Conservation (phyloP, 2,797 vertebrate species). For the Bufotes viridis region DNA sequence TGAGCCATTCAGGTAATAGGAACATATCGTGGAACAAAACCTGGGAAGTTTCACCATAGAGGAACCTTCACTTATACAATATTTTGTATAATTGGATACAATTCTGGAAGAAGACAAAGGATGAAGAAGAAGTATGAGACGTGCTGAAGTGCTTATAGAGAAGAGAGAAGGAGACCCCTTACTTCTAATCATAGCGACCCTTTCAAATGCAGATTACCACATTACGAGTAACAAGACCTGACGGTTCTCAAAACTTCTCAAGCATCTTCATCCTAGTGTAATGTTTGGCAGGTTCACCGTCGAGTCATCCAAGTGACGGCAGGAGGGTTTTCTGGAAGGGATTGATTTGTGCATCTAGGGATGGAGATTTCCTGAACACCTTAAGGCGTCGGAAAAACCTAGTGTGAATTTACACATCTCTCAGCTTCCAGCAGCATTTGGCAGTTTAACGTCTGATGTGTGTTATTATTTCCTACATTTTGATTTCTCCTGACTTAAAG, state of each 20-base stretch:
- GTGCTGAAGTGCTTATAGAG: neutral
- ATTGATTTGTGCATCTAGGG: neutral
- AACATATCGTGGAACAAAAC: no score
- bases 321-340: neutral
- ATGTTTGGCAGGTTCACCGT: neutral
- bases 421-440: neutral
- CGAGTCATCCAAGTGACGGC: neutral
- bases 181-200: neutral
- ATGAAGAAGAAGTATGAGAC: neutral
- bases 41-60: no score
- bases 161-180: neutral
- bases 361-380: conserved; percentile 5
- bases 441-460: neutral
- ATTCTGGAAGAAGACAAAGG: neutral
- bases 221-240: neutral
- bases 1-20: neutral
- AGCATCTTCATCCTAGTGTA: neutral
- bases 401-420: neutral
- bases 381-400: neutral
- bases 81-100: neutral
- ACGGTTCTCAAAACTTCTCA: neutral
- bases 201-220: conserved; percentile 12
- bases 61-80: neutral
- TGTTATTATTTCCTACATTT: neutral
- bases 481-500: neutral